A percentile compares a stretch with the other conserved stretches of the same genome.
Conservation (phyloP, 2,113 vertebrate species). For the Hemicordylus capensis region DNA sequence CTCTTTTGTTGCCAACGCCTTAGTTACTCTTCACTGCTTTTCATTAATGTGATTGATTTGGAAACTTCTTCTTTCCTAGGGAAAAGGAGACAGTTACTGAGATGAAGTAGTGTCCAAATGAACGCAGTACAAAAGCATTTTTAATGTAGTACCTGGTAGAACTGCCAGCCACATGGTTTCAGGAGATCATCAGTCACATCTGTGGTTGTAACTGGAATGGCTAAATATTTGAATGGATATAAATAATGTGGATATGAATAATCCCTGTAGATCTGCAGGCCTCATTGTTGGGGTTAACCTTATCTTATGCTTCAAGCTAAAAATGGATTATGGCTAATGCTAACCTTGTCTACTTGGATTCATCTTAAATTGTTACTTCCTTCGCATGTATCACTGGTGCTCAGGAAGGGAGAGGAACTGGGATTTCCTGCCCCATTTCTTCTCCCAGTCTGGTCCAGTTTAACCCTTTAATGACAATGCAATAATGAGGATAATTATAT, state of each 20-base stretch:
- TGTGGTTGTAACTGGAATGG: neutral
- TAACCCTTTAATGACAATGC: neutral
- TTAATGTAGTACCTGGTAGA: neutral
- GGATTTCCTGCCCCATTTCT: neutral
- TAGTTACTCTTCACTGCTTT: neutral
- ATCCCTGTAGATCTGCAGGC: neutral
- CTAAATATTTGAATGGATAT: neutral
- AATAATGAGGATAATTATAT: neutral
- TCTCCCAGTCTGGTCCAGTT: neutral
- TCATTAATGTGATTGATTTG: neutral
- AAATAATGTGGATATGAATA: neutral
- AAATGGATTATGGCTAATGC: neutral
- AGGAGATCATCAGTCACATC: neutral
- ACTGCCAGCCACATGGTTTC: neutral
- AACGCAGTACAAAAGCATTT: slow-evolving; percentile 8
- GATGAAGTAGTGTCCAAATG: neutral
- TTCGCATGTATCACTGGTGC: neutral
- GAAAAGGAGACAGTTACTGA: neutral
- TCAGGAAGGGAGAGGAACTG: no score
- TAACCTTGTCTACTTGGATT: neutral
- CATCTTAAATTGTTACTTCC: neutral
- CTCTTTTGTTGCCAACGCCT: neutral
- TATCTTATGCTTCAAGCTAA: neutral
- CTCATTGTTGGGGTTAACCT: neutral
- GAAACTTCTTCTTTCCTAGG: neutral